A percentile compares a stretch with the other conserved stretches of the same genome.
Conservation (phyloP, 2,888 invertebrate genomes). For the Lepidochrysops patricia region DNA sequence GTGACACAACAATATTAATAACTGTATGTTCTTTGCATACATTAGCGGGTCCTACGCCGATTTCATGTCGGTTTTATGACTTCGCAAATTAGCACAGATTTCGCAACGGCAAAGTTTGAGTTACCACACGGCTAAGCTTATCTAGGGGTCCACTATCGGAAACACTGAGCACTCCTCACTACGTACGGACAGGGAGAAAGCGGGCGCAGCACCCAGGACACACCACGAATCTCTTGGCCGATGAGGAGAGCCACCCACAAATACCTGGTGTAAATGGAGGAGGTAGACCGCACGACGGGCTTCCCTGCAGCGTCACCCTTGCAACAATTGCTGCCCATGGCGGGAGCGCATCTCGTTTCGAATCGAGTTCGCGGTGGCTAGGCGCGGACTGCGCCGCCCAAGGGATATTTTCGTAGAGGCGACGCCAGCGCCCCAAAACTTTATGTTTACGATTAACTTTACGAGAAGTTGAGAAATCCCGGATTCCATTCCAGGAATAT, state of each 20-base stretch:
- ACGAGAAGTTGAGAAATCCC: constrained; percentile 17
- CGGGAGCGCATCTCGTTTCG: constrained; percentile 56
- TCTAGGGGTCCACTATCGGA: constrained; percentile 26
- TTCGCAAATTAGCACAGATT: constrained; percentile 6
- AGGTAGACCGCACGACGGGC: constrained; percentile 56
- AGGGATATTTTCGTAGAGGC: constrained; percentile 53
- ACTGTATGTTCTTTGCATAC: not conserved
- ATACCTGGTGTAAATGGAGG: constrained; percentile 71
- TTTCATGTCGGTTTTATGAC: constrained; percentile 1
- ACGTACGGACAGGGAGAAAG: constrained; percentile 44
- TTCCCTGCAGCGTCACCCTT: constrained; percentile 70
- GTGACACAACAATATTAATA: constrained; percentile 8
- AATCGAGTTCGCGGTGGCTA: constrained; percentile 48
- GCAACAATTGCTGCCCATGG: constrained; percentile 76
- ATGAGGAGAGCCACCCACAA: constrained; percentile 51
- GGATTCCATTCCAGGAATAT: not conserved
- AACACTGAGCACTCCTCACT: constrained; percentile 29
- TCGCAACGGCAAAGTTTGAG: not conserved
- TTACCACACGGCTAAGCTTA: constrained; percentile 11
- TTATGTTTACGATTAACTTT: constrained; percentile 31
- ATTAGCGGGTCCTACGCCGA: not conserved
- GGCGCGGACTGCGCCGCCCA: constrained; percentile 51
- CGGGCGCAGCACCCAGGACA: constrained; percentile 51
- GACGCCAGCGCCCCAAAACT: constrained; percentile 43
- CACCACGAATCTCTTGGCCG: constrained; percentile 47